These are phyloP conservation scores for Geophilus truncorum DNA, from an alignment of 2,888 invertebrate species.

Conservation along the genomic window DNA sequence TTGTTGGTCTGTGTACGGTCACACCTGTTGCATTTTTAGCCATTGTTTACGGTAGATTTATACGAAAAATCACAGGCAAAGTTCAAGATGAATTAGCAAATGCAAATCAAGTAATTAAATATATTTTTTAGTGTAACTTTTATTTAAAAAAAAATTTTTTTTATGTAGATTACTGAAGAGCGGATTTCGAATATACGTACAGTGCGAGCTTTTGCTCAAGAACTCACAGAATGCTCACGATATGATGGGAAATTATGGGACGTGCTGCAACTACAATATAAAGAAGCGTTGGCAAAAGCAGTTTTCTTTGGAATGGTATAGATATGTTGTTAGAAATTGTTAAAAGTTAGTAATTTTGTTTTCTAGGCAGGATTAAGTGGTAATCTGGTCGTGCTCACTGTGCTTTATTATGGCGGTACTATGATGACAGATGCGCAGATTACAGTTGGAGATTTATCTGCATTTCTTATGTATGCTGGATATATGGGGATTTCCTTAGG, in stretches of 20 bases:
- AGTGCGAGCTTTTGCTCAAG: slow-evolving; percentile 87
- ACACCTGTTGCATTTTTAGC: slow-evolving; percentile 83
- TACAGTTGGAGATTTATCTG: slow-evolving; percentile 80
- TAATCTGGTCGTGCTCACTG: slow-evolving; percentile 81
- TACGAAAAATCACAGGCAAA: slow-evolving; percentile 73
- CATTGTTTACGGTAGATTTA: slow-evolving; percentile 62
- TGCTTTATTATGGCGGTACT: slow-evolving; percentile 84
- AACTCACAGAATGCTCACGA: slow-evolving; percentile 64
- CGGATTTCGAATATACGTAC: slow-evolving; percentile 85
- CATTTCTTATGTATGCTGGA: slow-evolving; percentile 89
- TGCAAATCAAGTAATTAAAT: slow-evolving; percentile 57
- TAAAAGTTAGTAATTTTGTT: background rate
- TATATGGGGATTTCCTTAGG: slow-evolving; percentile 87
- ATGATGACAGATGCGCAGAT: slow-evolving; percentile 72
- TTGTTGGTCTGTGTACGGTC: slow-evolving; percentile 79
- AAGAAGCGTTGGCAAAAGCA: slow-evolving; percentile 79
- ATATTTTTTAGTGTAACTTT: background rate
- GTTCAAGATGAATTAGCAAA: slow-evolving; percentile 60
- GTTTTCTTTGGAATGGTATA: slow-evolving; percentile 85
- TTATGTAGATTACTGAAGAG: slow-evolving; percentile 67
- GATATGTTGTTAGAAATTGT: background rate
- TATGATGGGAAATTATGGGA: slow-evolving; percentile 65
- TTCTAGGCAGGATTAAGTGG: slow-evolving; percentile 74
- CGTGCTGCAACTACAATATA: slow-evolving; percentile 72
- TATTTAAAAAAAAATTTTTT: background rate